Evolutionary conservation across 2,888 invertebrate species (phyloP), one percentile per base, ranked within the genome.

Genomic region (Callyntrura sp.): DNA sequence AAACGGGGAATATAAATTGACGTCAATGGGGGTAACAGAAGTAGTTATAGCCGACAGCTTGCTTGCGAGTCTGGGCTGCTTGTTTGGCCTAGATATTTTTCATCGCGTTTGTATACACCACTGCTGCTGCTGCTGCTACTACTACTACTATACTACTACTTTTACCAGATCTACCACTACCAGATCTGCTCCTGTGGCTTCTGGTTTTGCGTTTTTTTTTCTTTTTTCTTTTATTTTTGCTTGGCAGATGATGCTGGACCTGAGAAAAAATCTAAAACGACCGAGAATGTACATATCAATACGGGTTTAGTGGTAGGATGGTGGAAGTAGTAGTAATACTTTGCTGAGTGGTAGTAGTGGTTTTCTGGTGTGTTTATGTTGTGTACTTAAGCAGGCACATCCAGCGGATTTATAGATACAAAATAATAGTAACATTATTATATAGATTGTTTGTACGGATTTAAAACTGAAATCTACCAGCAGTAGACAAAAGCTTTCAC

Each of bases 1-100:
- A 87, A 73, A 88, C 62, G 43, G 86, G 83, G 88, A 88, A 88
- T 83, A 88, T 88, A 88, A 88, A 88, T 83, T 88, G 88, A 88
- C 88, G 88, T 88, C 88, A 88, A 76, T 88, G 88, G 83, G 83
- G 79, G 83, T 83, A 88, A 82, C 83, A 76, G 62, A 62, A 83
- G 76, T 73, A 78, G 78, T 82, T 88, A 88, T 88, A 82, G 82
- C 73, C 82, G 81, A 81, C 88, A 88, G 88, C 88, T 82, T 81
- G 81, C 55, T 84, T 12, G 35, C 65, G 28, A 43, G 73, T n/a
- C 5, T 43, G 5, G 45, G 6, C 11, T 73, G 35, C 78, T 82
- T 82, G 70, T 70, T 88, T 82, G 88, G 70, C 88, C 88, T 82
- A 88, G n/a, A 88, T 88, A 87, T 88, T 81, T 82, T 87, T 76